Evolutionary conservation across 2,797 vertebrate genomes (phyloP).

Genomic region (Simalia tracyae): DNA sequence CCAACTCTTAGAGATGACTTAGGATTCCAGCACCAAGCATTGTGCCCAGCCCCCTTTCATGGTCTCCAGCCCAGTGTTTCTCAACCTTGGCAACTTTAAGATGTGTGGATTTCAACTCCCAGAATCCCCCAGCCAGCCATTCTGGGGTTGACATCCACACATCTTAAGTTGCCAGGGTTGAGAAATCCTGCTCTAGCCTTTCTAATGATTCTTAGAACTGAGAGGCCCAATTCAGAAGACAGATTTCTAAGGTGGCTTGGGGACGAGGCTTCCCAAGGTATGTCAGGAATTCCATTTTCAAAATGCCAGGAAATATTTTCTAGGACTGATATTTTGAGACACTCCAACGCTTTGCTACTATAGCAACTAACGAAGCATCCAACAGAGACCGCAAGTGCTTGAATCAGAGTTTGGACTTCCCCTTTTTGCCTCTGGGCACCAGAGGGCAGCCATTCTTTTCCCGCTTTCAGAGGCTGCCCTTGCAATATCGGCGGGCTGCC

Average conservation of each 20-base stretch:
- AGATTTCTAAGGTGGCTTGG: background rate
- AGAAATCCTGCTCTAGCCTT: background rate
- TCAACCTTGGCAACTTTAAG: too few relatives aligned
- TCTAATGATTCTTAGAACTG: background rate
- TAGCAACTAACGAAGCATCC: background rate
- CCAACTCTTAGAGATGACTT: background rate
- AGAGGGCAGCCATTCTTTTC: background rate
- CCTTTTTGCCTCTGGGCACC: background rate
- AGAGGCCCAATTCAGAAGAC: background rate
- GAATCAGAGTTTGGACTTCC: background rate
- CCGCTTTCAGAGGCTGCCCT: background rate
- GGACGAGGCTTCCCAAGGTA: background rate
- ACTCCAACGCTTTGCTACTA: constrained; percentile 8
- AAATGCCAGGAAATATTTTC: background rate
- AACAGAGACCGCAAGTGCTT: background rate
- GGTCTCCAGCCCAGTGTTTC: background rate
- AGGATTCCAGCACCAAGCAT: background rate
- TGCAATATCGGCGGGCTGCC: background rate
- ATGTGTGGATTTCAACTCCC: too few relatives aligned
- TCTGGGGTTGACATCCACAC: too few relatives aligned
- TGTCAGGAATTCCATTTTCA: background rate
- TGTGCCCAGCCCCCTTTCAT: background rate
- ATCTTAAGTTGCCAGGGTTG: too few relatives aligned
- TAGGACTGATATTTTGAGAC: background rate
- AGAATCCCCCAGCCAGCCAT: too few relatives aligned